Evolutionary conservation across 2,888 invertebrate genomes (phyloP).

Genomic region (Heliconius sara): DNA sequence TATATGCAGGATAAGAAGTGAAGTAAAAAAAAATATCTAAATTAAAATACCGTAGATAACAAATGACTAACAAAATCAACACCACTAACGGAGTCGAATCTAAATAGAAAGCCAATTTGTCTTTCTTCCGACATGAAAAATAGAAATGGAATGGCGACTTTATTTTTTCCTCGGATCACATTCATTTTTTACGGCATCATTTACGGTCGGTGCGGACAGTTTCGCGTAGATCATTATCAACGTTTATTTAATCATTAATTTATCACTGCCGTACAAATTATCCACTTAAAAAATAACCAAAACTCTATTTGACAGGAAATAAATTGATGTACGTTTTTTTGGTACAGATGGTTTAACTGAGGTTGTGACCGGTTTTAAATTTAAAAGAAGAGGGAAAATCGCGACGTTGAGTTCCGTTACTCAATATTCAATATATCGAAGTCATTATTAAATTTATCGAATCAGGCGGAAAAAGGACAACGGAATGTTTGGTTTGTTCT

Average conservation of each 20-base stretch:
- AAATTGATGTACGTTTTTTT: constrained; percentile 17
- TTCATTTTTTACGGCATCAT: constrained; percentile 67
- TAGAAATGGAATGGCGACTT: constrained; percentile 32
- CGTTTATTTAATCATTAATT: constrained; percentile 79
- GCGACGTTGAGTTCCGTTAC: too few relatives aligned
- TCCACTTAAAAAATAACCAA: constrained; percentile 54
- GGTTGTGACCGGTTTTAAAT: too few relatives aligned
- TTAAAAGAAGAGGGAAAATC: too few relatives aligned
- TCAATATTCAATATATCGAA: too few relatives aligned
- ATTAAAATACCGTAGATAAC: not conserved
- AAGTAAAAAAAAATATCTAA: not conserved
- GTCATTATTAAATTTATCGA: too few relatives aligned
- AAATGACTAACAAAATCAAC: not conserved
- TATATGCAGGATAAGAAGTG: too few relatives aligned
- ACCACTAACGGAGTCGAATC: constrained; percentile 27
- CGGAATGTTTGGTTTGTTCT: too few relatives aligned
- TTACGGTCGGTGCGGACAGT: constrained; percentile 55
- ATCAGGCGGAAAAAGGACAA: too few relatives aligned
- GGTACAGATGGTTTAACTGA: not conserved
- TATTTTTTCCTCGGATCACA: constrained; percentile 35
- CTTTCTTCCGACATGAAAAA: constrained; percentile 35
- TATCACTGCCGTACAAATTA: constrained; percentile 76
- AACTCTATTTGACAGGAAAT: constrained; percentile 43
- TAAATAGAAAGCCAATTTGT: constrained; percentile 39
- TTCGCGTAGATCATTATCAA: constrained; percentile 74